Percentiles rank a stretch among this genome's conserved stretches.
phyloP scores from a whole-genome alignment of 2,888 invertebrate species.

The Marasmarcha lunaedactyla region DNA sequence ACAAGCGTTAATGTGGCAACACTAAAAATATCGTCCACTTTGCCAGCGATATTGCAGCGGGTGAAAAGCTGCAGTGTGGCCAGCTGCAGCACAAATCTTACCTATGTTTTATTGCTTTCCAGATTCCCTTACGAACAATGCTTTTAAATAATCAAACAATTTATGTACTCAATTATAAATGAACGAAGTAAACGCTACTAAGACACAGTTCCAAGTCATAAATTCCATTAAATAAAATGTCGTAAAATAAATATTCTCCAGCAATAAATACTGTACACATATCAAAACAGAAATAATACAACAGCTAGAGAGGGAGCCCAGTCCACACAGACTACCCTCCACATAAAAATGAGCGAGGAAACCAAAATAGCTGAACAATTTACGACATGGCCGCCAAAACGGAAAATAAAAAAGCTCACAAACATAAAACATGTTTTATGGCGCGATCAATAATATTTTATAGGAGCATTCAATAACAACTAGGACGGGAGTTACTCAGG shows the following conservation, averaged over 20 bases:
- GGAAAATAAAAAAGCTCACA: slow-evolving; percentile 36
- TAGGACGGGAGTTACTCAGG: slow-evolving; percentile 45
- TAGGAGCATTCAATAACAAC: slow-evolving; percentile 61
- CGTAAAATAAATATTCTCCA: neutral
- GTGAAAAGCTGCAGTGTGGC: slow-evolving; percentile 21
- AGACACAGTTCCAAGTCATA: neutral
- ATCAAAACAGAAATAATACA: neutral
- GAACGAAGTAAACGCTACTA: neutral
- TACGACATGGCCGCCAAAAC: slow-evolving; percentile 30
- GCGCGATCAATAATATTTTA: slow-evolving; percentile 62
- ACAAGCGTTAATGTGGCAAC: slow-evolving; percentile 35
- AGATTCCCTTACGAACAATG: neutral
- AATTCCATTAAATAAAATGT: neutral
- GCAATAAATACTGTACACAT: neutral
- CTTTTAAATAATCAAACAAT: neutral
- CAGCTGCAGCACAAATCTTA: slow-evolving; percentile 10
- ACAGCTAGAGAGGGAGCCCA: neutral
- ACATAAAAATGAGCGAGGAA: slow-evolving; percentile 14
- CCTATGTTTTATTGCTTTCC: neutral
- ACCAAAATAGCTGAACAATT: slow-evolving; percentile 23
- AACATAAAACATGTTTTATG: slow-evolving; percentile 58
- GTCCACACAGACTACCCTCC: slow-evolving; percentile 1
- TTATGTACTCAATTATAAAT: too few species aligned
- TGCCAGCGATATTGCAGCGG: slow-evolving; percentile 13
- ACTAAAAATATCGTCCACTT: slow-evolving; percentile 24